Evolutionary conservation across 1,140 invertebrate species (phyloP).

Genomic region (Branchinecta lindahli): DNA sequence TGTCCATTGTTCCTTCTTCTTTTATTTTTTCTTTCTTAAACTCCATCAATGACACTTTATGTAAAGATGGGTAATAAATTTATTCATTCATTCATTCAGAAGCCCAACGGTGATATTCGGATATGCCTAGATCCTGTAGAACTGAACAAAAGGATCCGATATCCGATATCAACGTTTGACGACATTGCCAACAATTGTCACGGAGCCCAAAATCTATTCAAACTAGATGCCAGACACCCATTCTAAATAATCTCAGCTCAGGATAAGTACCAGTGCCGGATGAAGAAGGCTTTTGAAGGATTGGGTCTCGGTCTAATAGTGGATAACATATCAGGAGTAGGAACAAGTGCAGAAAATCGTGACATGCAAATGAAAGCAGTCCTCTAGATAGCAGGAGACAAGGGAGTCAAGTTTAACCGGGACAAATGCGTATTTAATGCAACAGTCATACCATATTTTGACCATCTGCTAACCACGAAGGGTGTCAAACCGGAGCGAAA

Average conservation of each 20-base stretch:
- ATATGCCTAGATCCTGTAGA: background rate
- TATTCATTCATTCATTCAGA: no score
- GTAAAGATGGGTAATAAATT: no score
- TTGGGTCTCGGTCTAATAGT: constrained; percentile 1
- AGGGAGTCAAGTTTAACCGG: constrained; percentile 24
- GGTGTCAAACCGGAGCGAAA: constrained; percentile 29
- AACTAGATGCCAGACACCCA: constrained; percentile 7
- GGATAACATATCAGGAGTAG: background rate
- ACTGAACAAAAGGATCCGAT: background rate
- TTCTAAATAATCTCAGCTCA: constrained; percentile 1
- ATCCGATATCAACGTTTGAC: background rate
- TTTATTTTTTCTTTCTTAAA: no score
- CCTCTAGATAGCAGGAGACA: constrained; percentile 5
- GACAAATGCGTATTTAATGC: constrained; percentile 25
- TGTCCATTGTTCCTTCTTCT: no score
- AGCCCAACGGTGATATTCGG: background rate
- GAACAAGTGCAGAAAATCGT: constrained; percentile 3
- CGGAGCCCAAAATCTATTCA: constrained; percentile 8
- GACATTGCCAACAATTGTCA: constrained; percentile 1
- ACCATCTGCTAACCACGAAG: constrained; percentile 27
- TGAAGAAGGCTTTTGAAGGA: constrained; percentile 8
- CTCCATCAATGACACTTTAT: no score
- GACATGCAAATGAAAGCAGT: constrained; percentile 5
- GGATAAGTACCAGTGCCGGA: constrained; percentile 9
- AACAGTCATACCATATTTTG: constrained; percentile 28